Evolutionary conservation across 2,113 vertebrate species (phyloP).

Genomic region (Onychorhynchus coronatus): DNA sequence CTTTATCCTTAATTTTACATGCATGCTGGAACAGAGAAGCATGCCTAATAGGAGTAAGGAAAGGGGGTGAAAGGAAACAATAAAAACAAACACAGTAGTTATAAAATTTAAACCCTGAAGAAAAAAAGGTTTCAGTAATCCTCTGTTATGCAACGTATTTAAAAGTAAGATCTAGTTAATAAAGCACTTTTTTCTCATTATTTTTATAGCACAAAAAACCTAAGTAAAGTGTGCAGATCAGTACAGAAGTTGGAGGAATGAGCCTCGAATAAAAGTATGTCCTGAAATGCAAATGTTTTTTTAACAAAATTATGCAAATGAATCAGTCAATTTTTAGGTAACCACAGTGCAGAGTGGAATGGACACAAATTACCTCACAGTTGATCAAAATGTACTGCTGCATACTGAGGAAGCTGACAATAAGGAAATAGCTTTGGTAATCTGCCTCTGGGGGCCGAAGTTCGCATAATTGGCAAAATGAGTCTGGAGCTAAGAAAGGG

Average conservation of each 20-base stretch:
- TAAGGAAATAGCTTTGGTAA: not conserved
- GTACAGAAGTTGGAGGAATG: not conserved
- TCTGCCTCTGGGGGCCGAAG: not conserved
- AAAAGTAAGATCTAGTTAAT: not conserved
- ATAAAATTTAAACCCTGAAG: not conserved
- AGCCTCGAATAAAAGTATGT: not conserved
- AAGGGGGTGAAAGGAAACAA: not conserved
- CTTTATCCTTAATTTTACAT: not conserved
- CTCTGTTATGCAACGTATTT: not conserved
- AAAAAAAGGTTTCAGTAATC: not conserved
- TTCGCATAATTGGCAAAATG: not conserved
- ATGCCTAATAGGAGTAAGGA: not conserved
- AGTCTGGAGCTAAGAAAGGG: not conserved
- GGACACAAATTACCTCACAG: not conserved
- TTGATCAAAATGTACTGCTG: not conserved
- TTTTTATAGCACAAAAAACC: not conserved
- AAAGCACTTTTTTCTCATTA: not conserved
- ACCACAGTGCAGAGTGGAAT: not conserved
- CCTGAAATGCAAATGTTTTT: not conserved
- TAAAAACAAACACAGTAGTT: not conserved
- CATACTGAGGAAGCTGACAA: not conserved
- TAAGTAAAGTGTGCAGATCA: not conserved
- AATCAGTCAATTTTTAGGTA: not conserved
- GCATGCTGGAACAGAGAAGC: not conserved
- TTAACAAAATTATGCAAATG: not conserved